Evolutionary conservation across 2,113 vertebrate genomes (phyloP).

Genomic region (Sinocyclocheilus anophthalmus): DNA sequence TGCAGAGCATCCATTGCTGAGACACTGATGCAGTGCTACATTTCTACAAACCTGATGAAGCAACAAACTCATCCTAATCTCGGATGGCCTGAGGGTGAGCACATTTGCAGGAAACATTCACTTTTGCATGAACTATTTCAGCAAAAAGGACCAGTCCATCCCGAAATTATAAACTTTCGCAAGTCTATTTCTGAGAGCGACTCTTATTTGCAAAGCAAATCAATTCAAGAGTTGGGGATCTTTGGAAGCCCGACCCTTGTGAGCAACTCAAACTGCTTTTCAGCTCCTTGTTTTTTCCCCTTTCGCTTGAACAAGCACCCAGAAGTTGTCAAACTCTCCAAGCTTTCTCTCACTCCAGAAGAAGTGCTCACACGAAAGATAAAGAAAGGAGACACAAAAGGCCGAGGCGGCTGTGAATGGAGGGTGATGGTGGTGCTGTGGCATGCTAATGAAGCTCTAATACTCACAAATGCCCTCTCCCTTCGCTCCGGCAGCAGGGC

Average conservation of each 20-base stretch:
- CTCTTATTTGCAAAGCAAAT: slow-evolving; percentile 42
- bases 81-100: no score
- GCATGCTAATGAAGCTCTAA: slow-evolving; percentile 80
- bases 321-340: slow-evolving; percentile 60
- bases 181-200: background rate
- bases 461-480: slow-evolving; percentile 68
- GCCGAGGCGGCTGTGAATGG: slow-evolving; percentile 66
- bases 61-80: no score
- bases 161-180: background rate
- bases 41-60: no score
- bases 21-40: no score
- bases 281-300: slow-evolving; percentile 39
- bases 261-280: slow-evolving; percentile 46
- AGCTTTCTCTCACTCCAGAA: slow-evolving; percentile 34
- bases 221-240: background rate
- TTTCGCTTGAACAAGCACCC: slow-evolving; percentile 56
- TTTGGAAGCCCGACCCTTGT: slow-evolving; percentile 34
- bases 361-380: slow-evolving; percentile 57
- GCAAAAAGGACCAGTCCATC: background rate
- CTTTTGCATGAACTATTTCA: background rate
- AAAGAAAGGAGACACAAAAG: slow-evolving; percentile 57
- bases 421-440: slow-evolving; percentile 71
- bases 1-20: no score
- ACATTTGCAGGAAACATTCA: background rate
- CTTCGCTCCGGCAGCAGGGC: slow-evolving; percentile 58